Evolutionary conservation across 2,797 vertebrate genomes (phyloP), one percentile per base, ranked within the genome.

Genomic region (Dendrocincla tyrannina): DNA sequence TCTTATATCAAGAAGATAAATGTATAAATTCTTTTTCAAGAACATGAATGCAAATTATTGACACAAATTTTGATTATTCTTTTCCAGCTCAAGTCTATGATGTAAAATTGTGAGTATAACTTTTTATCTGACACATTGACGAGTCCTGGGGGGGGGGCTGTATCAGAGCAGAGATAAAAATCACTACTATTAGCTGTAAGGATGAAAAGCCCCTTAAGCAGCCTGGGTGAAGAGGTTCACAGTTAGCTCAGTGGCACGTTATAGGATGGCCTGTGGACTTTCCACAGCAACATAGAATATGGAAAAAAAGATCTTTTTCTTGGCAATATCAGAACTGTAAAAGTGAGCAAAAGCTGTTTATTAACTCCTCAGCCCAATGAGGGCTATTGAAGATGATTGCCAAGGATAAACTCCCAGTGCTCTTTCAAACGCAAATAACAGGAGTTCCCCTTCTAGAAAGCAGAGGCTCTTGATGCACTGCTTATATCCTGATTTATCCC

Each of bases 11-110:
- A 50, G 24, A 85, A n/a, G 11, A 62, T 32, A 76, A n/a, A 16
- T 3, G 15, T 17, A 67, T 17, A 59, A 69, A 9, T 20, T 44
- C 0, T n/a, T 42, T 68, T 41, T 53, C 24, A 23, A 50, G 14
- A 72, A 13, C 24, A 10, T 68, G 64, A 90, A 58, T 78, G 46
- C 8, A 72, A 75, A 58, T 68, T 78, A 62, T 35, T 94, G 80
- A 94, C 35, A 53, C 5, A 27, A 17, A 25, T 58, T 93, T 68
- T 86, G 23, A 47, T 72, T 80, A 32, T 94, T 97, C 56, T 96
- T 95, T 98, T 97, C 66, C 96, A 98, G 97, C 91, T 68, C 84
- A 87, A 70, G 56, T 8, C 85, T 97, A 95, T 59, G 89, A 97
- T 18, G 93, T 97, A 17, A 72, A 84, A 85, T 62, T 84, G 98